A percentile compares a stretch with the other conserved stretches of the same genome.
Conservation (phyloP, 2,888 invertebrate species). For the Diarsia rubi region DNA sequence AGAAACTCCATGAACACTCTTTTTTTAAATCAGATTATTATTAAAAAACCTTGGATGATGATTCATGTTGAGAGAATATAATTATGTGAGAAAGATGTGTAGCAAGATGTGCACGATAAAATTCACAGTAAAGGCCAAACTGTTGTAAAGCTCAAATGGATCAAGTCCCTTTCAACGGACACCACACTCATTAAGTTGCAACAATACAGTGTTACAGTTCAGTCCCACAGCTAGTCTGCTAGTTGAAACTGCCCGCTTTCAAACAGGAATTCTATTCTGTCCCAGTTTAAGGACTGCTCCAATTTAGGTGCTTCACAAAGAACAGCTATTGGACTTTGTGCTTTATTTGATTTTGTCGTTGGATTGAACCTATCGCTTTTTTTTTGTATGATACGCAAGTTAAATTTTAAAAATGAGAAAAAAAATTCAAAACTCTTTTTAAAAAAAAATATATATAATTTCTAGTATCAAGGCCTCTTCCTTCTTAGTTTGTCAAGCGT, state of each 20-base stretch:
- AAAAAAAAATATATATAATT: too few species aligned
- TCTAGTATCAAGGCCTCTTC: too few species aligned
- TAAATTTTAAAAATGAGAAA: not conserved
- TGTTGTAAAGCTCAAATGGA: not conserved
- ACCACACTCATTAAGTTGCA: not conserved
- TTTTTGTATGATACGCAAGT: not conserved
- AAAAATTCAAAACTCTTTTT: not conserved
- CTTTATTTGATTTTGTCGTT: slow-evolving; percentile 23
- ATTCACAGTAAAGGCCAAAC: too few species aligned
- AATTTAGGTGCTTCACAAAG: slow-evolving; percentile 45
- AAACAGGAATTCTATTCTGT: slow-evolving; percentile 51
- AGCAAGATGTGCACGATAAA: too few species aligned
- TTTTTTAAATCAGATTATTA: too few species aligned
- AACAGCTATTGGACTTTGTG: slow-evolving; percentile 18
- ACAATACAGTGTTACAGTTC: slow-evolving; percentile 11
- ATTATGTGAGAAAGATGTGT: too few species aligned
- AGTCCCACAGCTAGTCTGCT: slow-evolving; percentile 18
- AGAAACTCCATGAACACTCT: too few species aligned
- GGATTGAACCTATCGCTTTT: not conserved
- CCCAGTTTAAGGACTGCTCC: slow-evolving; percentile 45
- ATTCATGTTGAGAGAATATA: too few species aligned
- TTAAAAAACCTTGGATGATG: too few species aligned
- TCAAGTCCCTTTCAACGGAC: not conserved
- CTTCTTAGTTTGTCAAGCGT: not conserved
- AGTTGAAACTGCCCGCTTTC: slow-evolving; percentile 35